Evolutionary conservation across 2,797 vertebrate genomes (phyloP), one percentile per base, ranked within the genome.

Genomic region (Micropoecilia bifurca): DNA sequence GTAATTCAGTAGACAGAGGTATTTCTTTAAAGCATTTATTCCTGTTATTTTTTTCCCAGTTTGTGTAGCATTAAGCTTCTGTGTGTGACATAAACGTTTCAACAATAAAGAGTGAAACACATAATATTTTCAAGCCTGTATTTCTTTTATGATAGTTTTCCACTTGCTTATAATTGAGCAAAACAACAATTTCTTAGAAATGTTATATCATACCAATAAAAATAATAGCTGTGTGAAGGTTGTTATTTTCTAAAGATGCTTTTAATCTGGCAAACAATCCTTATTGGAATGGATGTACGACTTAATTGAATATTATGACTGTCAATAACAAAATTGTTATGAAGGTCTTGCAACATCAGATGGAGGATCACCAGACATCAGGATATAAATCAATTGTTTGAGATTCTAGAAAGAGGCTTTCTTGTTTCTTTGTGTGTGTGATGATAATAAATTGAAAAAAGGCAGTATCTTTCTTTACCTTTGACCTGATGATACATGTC

Each of bases 171-270:
- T 6, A 68, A 39, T 8, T 12, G 20, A 41, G 20, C 3, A 68
- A 68, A 68, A 68, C 8, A 66, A 61, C 18, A 68, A 22, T 66
- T 66, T 66, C 16, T 66, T 66, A 20, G 16, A 66, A 68, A 66
- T 66, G 1, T 18, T 9, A 25, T 20, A 66, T 39, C 33, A 36
- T 3, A 5, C 8, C 16, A 22, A 22, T 68, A 41, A 68, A 41
- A 41, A 22, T 4, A 20, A 39, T 41, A 41, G 8, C 20, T 25
- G 36, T 9, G 25, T 41, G 30, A 68, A 68, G 63, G 63, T 68
- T 22, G 18, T 66, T 53, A 25, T 20, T 50, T 50, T 50, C 47
- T 20, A 50, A 50, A 50, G 18, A 20, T 66, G 14, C 33, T 66
- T 66, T 66, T 36, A 39, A 66, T 66, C 33, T 66, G 33, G 9